Base-by-base conservation (phyloP, 2,888 invertebrate species). In the Caradrina clavipalpis region DNA sequence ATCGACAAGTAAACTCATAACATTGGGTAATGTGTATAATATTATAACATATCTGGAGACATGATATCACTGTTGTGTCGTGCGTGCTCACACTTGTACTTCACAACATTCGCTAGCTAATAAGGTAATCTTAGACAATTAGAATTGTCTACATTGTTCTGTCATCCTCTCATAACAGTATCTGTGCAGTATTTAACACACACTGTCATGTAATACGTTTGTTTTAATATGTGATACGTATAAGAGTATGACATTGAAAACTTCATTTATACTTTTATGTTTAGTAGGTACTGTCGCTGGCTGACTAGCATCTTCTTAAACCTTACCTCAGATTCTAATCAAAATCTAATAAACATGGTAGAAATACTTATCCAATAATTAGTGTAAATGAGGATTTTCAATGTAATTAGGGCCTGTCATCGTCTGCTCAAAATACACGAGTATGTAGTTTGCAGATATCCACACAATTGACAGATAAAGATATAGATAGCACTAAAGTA, bases 111-210 rank as follows among this genome's bases (percentile, higher is more conserved):
- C 39, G 26, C 35, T 58, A 26, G 47, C 61, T 73, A 54, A 49
- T 58, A 51, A 65, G 75, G 69, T 77, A 69, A 79, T 79, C 64
- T 79, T 49, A 64, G 49, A 80, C 70, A 76, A 80, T 78, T 77
- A 70, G 26, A 77, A 70, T 62, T 35, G n/a, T 60, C 59, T 47
- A 59, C 77, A 79, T 73, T 69, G 69, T 66, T 54, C 62, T 47
- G 59, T 59, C 31, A 42, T 62, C 54, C 61, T 76, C 55, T 50
- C 74, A 76, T 55, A 78, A 62, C 58, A 66, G 45, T 55, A 50
- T 62, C 11, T 63, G 19, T 70, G 49, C 63, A 31, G 45, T 49
- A 45, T 17, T 45, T 17, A 8, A 56, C 47, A 35, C 4, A 7
- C 39, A 59, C 50, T 49, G 19, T 19, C 31, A 51, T 55, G 54